These are phyloP conservation scores for Seira ritae DNA, from an alignment of 2,888 invertebrate species.

Conservation along the genomic window DNA sequence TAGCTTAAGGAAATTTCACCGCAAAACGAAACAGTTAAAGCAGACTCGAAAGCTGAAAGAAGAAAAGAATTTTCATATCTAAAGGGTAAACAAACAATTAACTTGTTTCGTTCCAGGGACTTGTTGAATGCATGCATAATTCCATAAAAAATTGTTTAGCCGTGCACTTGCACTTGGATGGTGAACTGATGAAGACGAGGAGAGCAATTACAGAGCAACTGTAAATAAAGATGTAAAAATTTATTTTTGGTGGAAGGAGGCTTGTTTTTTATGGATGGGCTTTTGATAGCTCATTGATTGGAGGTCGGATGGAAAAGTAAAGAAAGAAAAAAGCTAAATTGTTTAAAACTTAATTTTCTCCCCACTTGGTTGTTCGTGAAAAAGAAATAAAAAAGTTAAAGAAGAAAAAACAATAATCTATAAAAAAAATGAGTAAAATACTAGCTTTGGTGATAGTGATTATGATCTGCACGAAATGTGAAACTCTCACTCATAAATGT, in stretches of 20 bases:
- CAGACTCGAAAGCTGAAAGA: no score
- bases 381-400: constrained; percentile 31
- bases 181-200: no score
- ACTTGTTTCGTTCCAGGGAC: constrained; percentile 35
- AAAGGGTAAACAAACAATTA: constrained; percentile 43
- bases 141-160: constrained; percentile 9
- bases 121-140: constrained; percentile 39
- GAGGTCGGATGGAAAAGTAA: constrained; percentile 39
- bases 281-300: constrained; percentile 52
- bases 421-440: constrained; percentile 26
- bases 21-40: no score
- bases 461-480: no score
- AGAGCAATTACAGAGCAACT: no score
- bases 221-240: no score
- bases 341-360: constrained; percentile 54
- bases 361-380: constrained; percentile 35
- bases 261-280: constrained; percentile 38
- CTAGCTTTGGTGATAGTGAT: no score
- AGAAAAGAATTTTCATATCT: no score
- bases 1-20: no score
- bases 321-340: constrained; percentile 24
- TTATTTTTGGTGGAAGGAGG: constrained; percentile 31
- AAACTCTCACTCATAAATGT: not conserved
- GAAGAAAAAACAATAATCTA: constrained; percentile 2
- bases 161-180: not conserved